These are phyloP conservation scores for Gopherus flavomarginatus DNA, from an alignment of 2,113 vertebrate species.

Conservation along the genomic window DNA sequence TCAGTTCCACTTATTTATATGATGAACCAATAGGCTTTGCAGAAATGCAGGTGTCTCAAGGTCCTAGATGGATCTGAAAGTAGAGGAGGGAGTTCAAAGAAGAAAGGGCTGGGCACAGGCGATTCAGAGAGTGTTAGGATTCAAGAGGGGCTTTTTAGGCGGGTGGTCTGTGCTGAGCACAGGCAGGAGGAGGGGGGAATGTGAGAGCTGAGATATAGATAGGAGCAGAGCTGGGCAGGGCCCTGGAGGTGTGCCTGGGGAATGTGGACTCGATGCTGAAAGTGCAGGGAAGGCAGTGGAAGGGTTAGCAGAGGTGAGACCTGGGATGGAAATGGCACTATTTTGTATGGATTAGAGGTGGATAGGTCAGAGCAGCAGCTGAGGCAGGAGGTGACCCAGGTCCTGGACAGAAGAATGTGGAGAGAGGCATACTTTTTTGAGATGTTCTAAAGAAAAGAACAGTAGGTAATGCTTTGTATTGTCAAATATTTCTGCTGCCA, in stretches of 20 bases:
- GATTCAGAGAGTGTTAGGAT: background rate
- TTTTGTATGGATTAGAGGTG: background rate
- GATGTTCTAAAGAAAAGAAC: background rate
- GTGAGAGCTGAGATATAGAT: too few relatives aligned
- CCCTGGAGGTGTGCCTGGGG: background rate
- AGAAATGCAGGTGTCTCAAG: background rate
- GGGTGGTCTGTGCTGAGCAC: background rate
- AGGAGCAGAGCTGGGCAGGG: background rate
- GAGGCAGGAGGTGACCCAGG: background rate
- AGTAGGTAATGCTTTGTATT: background rate
- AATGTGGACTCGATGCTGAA: background rate
- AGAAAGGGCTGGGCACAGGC: accelerated
- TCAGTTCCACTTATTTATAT: background rate
- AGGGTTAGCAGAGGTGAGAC: background rate
- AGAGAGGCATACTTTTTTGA: background rate
- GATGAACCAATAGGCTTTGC: background rate
- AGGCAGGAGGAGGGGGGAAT: background rate
- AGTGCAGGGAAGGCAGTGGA: background rate
- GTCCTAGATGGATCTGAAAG: background rate
- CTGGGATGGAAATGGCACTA: background rate
- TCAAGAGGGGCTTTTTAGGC: accelerated
- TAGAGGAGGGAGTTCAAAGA: accelerated
- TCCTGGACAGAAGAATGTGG: background rate
- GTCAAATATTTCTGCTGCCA: background rate
- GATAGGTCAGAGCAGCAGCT: background rate